Base-by-base conservation (phyloP, 2,797 vertebrate genomes). In the Trematomus bernacchii region DNA sequence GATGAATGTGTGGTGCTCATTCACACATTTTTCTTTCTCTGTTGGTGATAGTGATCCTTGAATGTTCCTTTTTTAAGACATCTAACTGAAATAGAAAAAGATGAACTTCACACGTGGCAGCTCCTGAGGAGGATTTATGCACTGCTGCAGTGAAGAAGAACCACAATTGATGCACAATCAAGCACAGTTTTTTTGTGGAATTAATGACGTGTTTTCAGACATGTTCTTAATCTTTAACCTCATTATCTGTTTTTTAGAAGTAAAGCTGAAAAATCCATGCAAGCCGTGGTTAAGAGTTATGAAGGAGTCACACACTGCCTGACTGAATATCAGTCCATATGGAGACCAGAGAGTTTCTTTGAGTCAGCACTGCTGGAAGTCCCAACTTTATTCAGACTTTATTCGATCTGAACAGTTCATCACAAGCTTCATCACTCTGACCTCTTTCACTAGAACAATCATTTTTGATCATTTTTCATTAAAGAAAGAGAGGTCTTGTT, bases 341-440 rank as follows among this genome's bases (percentile, higher is more conserved):
- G 23, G 23, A 27, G 4, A 27, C 16, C 21, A 42, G 51, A 69
- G 14, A 70, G 11, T 47, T 46, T 37, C 14, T 71, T 80, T 71
- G 8, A 63, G 16, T 58, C 15, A 53, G 21, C 1, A 15, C 43
- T n/a, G 21, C 23, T 54, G 10, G 4, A 33, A 16, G 12, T 19
- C 10, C 44, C 4, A 40, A 30, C 43, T 58, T 44, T 6, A 37
- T 62, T 51, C 16, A 48, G 42, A 37, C 23, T 55, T 19, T 1
- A 55, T 55, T 74, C 23, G n/a, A 66, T 54, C 14, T 46, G 4
- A 65, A 16, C 58, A 59, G 43, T 65, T 61, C 16, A 54, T 72
- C 51, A 37, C 55, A 64, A 65, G 30, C 16, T 46, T 66, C 66
- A 27, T 14, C 6, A 53, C 10, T 43, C 8, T 71, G 50, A 59